Base-by-base conservation (phyloP, 1,140 invertebrate genomes). In the Andricus grossulariae region DNA sequence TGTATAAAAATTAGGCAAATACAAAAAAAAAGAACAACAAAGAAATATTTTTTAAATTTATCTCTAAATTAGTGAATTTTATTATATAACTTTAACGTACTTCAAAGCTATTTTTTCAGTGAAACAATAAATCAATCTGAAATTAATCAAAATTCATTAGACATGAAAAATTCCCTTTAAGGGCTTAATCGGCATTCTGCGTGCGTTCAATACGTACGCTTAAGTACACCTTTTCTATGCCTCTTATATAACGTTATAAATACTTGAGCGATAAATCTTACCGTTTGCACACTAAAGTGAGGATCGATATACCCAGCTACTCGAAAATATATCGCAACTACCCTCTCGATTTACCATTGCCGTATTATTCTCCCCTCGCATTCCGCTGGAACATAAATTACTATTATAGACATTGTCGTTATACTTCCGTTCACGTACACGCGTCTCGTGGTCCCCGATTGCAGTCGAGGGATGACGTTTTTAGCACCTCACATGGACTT, bases 401-500 rank as follows among this genome's bases (percentile, higher is more conserved):
- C 54, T 55, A 55, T 55, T 55, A 55, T 55, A 55, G 54, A 55
- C 54, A 12, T 21, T 55, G 72, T 73, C 73, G 72, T 77, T 77
- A 77, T 72, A 77, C 52, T 51, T 72, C 71, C 25, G 54, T 71
- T 18, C 60, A 74, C 73, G 54, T 77, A 55, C 76, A 72, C 15
- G 39, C 71, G 54, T 55, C 54, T 55, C 54, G n/a, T 10, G 18
- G 21, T 55, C 54, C 18, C 18, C 54, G n/a, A 55, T 19, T 2
- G 7, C 54, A 55, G 54, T 55, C 21, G 11, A n/a, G 21, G 21
- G 21, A 55, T 18, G 21, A 55, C 18, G 21, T 21, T 55, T 55
- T 55, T 55, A 55, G 21, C 21, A 8, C 12, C 16, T 19, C 1
- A 55, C 18, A 21, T 55, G 19, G 21, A 55, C 19, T 55, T 55